These are phyloP conservation scores for Platorchestia sp. DNA, from an alignment of 1,140 invertebrate genomes.

Conservation along the genomic window DNA sequence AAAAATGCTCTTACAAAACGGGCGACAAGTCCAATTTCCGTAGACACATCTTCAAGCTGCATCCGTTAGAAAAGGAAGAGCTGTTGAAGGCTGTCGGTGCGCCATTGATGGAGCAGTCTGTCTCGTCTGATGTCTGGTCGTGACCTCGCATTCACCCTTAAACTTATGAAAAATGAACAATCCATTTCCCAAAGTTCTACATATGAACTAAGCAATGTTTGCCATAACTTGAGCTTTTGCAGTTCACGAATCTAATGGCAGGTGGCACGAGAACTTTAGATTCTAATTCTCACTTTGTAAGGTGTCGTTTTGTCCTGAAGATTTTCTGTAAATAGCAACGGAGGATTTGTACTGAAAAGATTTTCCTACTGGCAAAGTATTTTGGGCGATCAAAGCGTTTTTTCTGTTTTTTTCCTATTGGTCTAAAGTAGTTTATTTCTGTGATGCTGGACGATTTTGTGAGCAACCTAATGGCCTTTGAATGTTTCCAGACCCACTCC, in stretches of 20 bases:
- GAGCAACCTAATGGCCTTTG: not conserved
- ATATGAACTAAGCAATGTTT: too few relatives aligned
- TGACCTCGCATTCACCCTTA: not conserved
- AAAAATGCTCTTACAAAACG: conserved; percentile 63
- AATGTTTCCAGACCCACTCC: not conserved
- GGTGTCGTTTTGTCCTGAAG: not conserved
- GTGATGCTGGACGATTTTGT: not conserved
- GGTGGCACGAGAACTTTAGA: not conserved
- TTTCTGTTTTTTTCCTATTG: too few relatives aligned
- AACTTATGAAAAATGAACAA: not conserved
- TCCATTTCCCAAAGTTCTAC: not conserved
- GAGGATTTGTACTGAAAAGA: not conserved
- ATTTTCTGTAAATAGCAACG: not conserved
- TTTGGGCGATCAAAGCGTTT: not conserved
- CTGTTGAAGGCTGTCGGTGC: conserved; percentile 56
- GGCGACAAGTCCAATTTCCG: conserved; percentile 64
- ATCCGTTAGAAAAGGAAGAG: conserved; percentile 59
- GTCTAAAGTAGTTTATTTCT: not conserved
- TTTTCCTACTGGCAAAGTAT: not conserved
- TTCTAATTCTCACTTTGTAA: not conserved
- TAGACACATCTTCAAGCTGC: conserved; percentile 61
- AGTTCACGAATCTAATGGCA: not conserved
- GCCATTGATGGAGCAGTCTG: not conserved
- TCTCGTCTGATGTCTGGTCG: not conserved
- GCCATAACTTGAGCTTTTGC: not conserved